phyloP scores from a whole-genome alignment of 2,797 vertebrate genomes.

The Syndactyla subalaris region DNA sequence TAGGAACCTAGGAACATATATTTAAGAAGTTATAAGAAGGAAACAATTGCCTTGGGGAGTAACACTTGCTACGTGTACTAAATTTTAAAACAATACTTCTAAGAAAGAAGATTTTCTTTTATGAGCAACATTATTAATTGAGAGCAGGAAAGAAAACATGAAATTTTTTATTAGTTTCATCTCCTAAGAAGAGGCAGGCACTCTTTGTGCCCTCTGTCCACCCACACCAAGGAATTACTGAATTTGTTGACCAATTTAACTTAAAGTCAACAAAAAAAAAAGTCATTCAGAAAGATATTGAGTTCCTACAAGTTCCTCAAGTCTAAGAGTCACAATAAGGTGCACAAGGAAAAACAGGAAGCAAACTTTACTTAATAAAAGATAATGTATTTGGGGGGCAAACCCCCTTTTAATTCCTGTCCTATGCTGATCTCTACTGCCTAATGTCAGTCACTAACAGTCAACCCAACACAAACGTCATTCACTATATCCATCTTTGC shows the following conservation, averaged over 20 bases:
- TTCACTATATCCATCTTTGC: not conserved
- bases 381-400: not conserved
- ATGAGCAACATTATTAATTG: slow-evolving; percentile 7
- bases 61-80: not conserved
- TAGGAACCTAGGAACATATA: not conserved
- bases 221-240: not conserved
- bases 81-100: not conserved
- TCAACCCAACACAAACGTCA: not conserved
- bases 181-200: not conserved
- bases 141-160: not conserved
- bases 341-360: not conserved
- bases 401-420: not conserved
- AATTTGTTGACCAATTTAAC: not conserved
- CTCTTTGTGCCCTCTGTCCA: not conserved
- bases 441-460: not conserved
- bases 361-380: not conserved
- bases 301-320: not conserved
- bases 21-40: slow-evolving; percentile 17
- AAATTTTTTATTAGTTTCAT: not conserved
- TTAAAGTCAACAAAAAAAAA: not conserved
- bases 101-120: slow-evolving; percentile 4
- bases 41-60: not conserved
- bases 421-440: not conserved
- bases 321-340: not conserved
- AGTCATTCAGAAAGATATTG: not conserved